A percentile compares a stretch with the other conserved stretches of the same genome.
Evolutionary conservation across 2,888 invertebrate genomes (phyloP).

Genomic region (Criorhina ranunculi): DNA sequence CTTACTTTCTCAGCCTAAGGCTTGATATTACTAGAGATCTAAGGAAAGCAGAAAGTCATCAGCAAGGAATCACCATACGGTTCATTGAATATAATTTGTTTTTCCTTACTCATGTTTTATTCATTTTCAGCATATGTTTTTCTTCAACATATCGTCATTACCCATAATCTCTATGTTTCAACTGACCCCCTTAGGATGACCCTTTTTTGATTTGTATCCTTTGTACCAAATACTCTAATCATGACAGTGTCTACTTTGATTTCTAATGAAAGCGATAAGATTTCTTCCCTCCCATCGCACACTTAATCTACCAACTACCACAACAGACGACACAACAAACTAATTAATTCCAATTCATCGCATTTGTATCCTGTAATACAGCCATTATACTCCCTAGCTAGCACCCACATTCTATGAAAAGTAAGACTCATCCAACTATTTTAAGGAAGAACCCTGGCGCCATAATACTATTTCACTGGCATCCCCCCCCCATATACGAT

Average conservation of each 20-base stretch:
- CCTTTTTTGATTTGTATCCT: conserved; percentile 18
- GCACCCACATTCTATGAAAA: conserved; percentile 31
- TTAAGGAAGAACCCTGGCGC: conserved; percentile 64
- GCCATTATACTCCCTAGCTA: conserved; percentile 29
- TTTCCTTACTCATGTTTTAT: conserved; percentile 6
- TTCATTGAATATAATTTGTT: not conserved
- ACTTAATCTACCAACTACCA: not conserved
- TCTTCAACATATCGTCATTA: not conserved
- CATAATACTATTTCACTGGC: conserved; percentile 32
- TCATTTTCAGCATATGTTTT: not conserved
- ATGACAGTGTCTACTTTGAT: conserved; percentile 29
- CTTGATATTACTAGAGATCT: too few species aligned
- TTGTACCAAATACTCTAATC: not conserved
- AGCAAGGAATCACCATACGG: too few species aligned
- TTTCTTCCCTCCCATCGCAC: conserved; percentile 16
- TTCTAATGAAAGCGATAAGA: conserved; percentile 38
- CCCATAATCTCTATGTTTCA: not conserved
- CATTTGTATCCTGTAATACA: conserved; percentile 67
- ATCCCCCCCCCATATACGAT: not conserved
- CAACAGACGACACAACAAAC: conserved; percentile 59
- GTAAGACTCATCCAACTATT: conserved; percentile 58
- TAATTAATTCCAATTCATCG: conserved; percentile 74
- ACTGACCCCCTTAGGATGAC: conserved; percentile 19
- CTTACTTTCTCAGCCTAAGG: too few species aligned
- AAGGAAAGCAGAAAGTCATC: too few species aligned